A percentile compares a stretch with the other conserved stretches of the same genome.
These are phyloP conservation scores for Drosophila kanekoi DNA, from an alignment of 2,888 invertebrate genomes.

Conservation along the genomic window DNA sequence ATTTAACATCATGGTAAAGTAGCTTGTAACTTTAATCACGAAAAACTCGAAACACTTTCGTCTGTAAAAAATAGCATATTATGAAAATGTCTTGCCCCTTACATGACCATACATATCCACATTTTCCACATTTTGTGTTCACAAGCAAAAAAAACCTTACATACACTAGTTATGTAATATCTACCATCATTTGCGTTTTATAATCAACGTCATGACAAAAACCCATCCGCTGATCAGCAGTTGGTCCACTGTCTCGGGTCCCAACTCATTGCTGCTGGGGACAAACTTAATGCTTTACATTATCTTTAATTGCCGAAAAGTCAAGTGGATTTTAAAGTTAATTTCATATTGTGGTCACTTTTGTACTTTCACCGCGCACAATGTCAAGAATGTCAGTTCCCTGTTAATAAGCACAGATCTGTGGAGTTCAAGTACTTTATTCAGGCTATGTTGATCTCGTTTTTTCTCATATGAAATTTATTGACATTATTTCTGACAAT, in stretches of 20 bases:
- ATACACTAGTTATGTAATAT: conserved; percentile 28
- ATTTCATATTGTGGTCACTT: conserved; percentile 11
- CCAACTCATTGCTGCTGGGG: conserved; percentile 14
- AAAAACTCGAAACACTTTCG: not conserved
- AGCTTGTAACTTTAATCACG: not conserved
- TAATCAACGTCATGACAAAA: conserved; percentile 23
- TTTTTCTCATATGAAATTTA: conserved; percentile 2
- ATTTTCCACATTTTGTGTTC: conserved; percentile 1
- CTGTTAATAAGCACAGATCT: not conserved
- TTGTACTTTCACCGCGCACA: conserved; percentile 35
- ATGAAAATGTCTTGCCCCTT: not conserved
- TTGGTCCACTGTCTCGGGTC: not conserved
- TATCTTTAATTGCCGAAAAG: conserved; percentile 29
- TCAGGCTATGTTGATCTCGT: not conserved
- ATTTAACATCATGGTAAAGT: not conserved
- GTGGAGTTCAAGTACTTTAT: too few species aligned
- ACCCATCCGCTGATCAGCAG: conserved; percentile 28
- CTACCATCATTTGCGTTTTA: conserved; percentile 28
- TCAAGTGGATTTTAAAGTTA: conserved; percentile 17
- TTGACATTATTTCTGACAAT: conserved; percentile 18
- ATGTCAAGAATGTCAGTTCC: conserved; percentile 16
- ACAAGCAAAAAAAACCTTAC: not conserved
- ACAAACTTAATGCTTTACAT: conserved; percentile 37
- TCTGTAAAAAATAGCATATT: not conserved
- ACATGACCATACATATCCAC: not conserved